Conservation (phyloP, 64 coral and sea anemone species). For the Stichodactyla helianthus region DNA sequence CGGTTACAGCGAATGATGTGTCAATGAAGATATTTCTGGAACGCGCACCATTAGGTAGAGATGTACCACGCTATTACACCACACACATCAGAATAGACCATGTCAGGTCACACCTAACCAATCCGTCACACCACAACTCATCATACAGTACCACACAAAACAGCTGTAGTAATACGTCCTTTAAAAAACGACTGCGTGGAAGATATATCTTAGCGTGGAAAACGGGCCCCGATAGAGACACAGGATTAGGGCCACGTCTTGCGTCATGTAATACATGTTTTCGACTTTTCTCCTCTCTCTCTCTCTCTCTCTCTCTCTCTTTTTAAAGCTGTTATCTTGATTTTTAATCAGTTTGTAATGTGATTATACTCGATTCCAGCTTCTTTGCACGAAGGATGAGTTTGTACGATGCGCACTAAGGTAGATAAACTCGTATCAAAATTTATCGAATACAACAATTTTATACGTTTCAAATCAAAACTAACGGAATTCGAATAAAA, state of each 20-base stretch:
- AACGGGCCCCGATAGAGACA: no score
- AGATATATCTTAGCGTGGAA: no score
- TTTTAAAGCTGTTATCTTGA: no score
- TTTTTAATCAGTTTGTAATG: neutral
- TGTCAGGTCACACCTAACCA: neutral
- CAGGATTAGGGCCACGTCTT: no score
- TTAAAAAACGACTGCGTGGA: neutral
- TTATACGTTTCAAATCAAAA: neutral
- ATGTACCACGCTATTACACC: neutral
- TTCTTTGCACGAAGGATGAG: neutral
- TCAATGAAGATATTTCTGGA: no score
- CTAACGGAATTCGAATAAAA: neutral
- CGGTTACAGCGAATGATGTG: no score
- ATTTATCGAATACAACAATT: neutral
- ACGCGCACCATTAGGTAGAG: neutral
- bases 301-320: no score
- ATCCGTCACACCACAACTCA: neutral
- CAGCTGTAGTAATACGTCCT: neutral
- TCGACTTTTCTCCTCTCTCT: no score
- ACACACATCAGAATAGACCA: neutral
- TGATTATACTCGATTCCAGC: neutral
- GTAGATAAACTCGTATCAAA: neutral
- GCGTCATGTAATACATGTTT: no score
- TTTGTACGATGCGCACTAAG: neutral
- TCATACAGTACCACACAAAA: neutral